phyloP scores from a whole-genome alignment of 2,888 invertebrate species.

The Iphiclides podalirius region DNA sequence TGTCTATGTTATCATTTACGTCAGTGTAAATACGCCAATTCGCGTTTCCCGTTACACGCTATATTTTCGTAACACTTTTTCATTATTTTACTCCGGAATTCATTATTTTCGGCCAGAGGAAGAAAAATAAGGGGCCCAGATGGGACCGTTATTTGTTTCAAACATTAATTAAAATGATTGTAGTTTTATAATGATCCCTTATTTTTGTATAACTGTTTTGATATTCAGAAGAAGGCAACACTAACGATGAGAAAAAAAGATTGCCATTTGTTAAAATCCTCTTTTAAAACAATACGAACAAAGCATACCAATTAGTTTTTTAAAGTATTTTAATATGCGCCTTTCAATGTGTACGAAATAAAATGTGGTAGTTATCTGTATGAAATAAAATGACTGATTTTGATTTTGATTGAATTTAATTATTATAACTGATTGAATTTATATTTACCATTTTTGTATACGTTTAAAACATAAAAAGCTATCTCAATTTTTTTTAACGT shows the following conservation, averaged over 20 bases:
- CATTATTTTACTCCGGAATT: too few relatives aligned
- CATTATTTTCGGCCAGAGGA: too few relatives aligned
- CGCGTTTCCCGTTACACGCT: neutral
- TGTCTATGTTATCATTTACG: neutral
- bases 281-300: neutral
- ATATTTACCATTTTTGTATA: too few relatives aligned
- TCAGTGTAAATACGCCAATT: neutral
- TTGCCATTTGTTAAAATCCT: neutral
- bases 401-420: too few relatives aligned
- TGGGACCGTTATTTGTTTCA: too few relatives aligned
- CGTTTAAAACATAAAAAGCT: too few relatives aligned
- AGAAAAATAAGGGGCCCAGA: too few relatives aligned
- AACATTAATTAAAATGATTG: neutral
- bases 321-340: conserved; percentile 1
- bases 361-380: neutral
- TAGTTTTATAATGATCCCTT: neutral
- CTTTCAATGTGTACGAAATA: conserved; percentile 1
- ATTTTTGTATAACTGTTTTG: conserved; percentile 5
- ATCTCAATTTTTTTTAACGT: too few relatives aligned
- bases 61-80: too few relatives aligned
- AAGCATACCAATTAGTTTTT: neutral
- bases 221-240: neutral
- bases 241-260: neutral
- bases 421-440: too few relatives aligned
- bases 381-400: conserved; percentile 1